Conservation (phyloP, 2,113 vertebrate species). For the Varanus komodoensis region DNA sequence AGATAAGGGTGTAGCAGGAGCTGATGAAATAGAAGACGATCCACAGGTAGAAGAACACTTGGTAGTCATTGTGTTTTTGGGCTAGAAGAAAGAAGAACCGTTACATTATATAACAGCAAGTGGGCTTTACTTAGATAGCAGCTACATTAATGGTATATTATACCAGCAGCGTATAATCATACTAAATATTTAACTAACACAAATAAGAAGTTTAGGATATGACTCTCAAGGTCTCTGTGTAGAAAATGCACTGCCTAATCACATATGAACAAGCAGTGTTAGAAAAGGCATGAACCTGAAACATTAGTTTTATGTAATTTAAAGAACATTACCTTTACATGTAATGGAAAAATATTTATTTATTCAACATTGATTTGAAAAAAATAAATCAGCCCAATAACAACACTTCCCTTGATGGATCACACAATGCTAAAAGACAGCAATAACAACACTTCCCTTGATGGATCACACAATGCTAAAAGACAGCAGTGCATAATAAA, state of each 20-base stretch:
- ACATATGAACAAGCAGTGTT: neutral
- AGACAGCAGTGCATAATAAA: too few relatives aligned
- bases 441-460: neutral
- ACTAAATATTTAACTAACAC: neutral
- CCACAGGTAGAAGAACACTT: conserved; percentile 96
- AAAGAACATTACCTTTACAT: neutral
- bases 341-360: neutral
- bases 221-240: neutral
- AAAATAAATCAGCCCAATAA: neutral
- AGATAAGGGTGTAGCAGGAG: conserved; percentile 96
- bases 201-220: neutral
- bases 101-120: neutral
- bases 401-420: neutral
- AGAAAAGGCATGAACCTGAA: neutral
- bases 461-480: too few relatives aligned
- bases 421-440: too few relatives aligned
- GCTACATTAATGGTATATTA: neutral
- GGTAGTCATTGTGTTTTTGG: conserved; percentile 85
- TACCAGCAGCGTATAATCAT: neutral
- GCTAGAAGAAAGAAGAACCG: conserved; percentile 78
- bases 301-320: neutral
- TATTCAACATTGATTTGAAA: too few relatives aligned
- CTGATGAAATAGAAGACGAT: conserved; percentile 91
- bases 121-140: neutral
- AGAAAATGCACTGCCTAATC: neutral